Evolutionary conservation across 1,140 invertebrate genomes (phyloP), one percentile per base, ranked within the genome.

Genomic region (Anastrepha ludens): DNA sequence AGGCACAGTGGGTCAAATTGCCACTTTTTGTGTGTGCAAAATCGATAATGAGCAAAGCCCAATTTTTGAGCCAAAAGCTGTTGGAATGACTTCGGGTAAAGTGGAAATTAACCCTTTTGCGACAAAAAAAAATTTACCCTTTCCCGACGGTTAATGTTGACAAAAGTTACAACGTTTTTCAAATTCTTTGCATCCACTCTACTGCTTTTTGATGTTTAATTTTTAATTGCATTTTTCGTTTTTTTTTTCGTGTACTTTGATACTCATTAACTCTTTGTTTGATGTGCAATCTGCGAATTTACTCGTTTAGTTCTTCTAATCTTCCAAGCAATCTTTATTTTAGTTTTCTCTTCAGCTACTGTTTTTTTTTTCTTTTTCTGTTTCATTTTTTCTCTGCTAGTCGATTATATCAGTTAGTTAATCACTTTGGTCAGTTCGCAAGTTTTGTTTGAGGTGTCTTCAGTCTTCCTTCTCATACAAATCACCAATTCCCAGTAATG

Each of bases 401-500:
- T 13, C 41, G 67, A 47, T 74, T 11, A n/a, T 47, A 74, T 74
- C 67, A 70, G 2, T 74, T n/a, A 47, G 13, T 74, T 74, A 74
- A 74, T 17, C 41, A 7, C 41, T 74, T 74, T 8, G 44, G 1
- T 5, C 6, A 17, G 13, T 74, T 74, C 13, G 13, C 13, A 41
- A 74, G 15, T 44, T n/a, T 3, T 47, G 4, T 74, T 39, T 17
- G 39, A 74, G 44, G 0, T 74, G 67, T 74, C 44, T 74, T 15
- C 13, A 3, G 39, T 74, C 17, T 47, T 47, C 11, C 41, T 15
- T 74, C 39, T 74, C 41, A 4, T 3, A 55, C 6, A 3, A 55
- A 8, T 6, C 50, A 55, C 6, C 11, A 55, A 55, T 55, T 8
- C 50, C 50, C 50, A n/a, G 39, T 74, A 17, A 39, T 67, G 29